Conservation (phyloP, 2,113 vertebrate genomes). For the Pituophis catenifer region DNA sequence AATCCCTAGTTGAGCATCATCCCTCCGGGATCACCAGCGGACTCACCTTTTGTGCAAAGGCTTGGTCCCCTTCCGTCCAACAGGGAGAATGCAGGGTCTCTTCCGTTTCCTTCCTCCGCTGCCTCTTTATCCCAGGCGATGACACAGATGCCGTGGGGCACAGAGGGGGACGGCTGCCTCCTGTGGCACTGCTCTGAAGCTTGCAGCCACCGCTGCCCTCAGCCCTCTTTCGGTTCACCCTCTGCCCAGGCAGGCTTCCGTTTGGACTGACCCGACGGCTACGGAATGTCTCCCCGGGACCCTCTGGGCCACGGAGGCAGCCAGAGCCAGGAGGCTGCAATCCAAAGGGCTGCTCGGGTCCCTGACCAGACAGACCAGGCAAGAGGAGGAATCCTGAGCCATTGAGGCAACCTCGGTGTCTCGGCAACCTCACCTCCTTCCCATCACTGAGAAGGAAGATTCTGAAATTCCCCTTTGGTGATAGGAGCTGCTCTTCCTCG, state of each 20-base stretch:
- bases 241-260: conserved; percentile 13
- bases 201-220: neutral
- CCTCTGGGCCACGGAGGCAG: neutral
- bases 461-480: conserved; percentile 65
- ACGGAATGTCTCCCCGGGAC: neutral
- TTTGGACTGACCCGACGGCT: neutral
- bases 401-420: conserved; percentile 11
- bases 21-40: neutral
- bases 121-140: conserved; percentile 38
- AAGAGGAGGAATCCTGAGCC: conserved; percentile 29
- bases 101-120: conserved; percentile 26
- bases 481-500: conserved; percentile 48
- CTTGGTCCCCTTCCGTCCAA: conserved; percentile 74
- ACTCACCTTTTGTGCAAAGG: conserved; percentile 88
- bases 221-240: neutral
- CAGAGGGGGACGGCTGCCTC: neutral
- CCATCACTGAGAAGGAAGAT: conserved; percentile 73
- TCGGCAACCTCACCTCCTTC: neutral
- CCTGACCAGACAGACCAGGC: conserved; percentile 30
- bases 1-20: neutral
- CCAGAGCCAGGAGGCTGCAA: neutral
- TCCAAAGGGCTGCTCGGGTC: conserved; percentile 19
- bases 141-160: neutral
- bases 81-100: conserved; percentile 13
- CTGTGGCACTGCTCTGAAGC: neutral